Evolutionary conservation across 1,140 invertebrate species (phyloP), one percentile per base, ranked within the genome.

Genomic region (Latrodectus geometricus): DNA sequence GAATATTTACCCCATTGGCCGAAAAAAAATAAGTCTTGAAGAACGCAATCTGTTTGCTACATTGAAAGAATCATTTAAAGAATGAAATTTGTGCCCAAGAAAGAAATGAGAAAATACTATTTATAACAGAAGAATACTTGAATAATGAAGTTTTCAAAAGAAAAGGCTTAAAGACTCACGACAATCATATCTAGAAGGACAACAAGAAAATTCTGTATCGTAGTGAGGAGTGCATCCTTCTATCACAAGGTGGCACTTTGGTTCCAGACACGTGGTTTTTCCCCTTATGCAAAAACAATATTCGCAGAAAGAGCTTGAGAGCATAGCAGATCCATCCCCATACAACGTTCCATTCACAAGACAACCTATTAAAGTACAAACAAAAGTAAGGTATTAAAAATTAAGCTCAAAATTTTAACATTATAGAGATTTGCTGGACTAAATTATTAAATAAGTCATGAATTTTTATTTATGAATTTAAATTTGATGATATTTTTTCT

Each of bases 241-340:
- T 11, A 96, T 92, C 0, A 95, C 93, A n/a, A 96, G 92, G 85
- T 96, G 91, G 91, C 96, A 97, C 89, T 94, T 94, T 0, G 96
- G 96, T 88, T 94, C 93, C 48, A 97, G 94, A 90, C 96, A 97
- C 88, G 93, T 94, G 89, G 95, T 93, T 76, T 93, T 91, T 9
- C 95, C 96, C 88, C 92, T 92, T 82, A 96, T 95, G 90, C 96
- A 97, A 91, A 96, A 97, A 91, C 96, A 97, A 90, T 96, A 96
- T 91, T 96, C 95, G 91, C 96, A 97, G 8, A 94, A 92, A 75
- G 93, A 93, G 14, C 94, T 94, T 5, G 95, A 94, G 83, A 94
- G 92, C 95, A 97, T 96, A 0, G 96, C 96, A 5, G 96, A 97
- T 0, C 96, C 96, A 61, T 95, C 94, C 12, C 94, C 94, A 90